These are phyloP conservation scores for Lepidocyrtoides sp. DNA, from an alignment of 2,888 invertebrate genomes.

Conservation along the genomic window DNA sequence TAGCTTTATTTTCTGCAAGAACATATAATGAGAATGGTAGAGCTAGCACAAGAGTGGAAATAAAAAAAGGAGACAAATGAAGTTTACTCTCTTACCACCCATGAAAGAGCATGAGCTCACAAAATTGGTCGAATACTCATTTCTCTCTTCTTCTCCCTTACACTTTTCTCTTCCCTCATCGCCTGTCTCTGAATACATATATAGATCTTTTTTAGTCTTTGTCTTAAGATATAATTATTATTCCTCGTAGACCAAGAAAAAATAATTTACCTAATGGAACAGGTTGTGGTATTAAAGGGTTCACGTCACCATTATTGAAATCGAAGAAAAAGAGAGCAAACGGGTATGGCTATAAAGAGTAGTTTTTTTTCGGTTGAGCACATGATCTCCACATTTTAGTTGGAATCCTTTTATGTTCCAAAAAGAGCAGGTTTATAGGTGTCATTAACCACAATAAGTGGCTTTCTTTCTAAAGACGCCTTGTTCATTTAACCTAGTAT, in stretches of 20 bases:
- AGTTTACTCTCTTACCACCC: constrained; percentile 61
- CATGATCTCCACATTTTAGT: background rate
- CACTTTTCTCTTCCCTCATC: background rate
- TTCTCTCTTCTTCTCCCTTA: constrained; percentile 14
- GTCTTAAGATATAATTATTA: constrained; percentile 67
- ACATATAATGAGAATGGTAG: constrained; percentile 45
- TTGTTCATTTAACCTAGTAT: constrained; percentile 28
- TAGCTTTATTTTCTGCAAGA: constrained; percentile 17
- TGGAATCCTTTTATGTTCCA: constrained; percentile 24
- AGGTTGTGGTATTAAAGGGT: constrained; percentile 53
- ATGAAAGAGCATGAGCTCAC: constrained; percentile 35
- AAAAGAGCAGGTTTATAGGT: constrained; percentile 42
- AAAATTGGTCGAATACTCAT: constrained; percentile 46
- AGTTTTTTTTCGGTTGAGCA: background rate
- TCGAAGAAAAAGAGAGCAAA: constrained; percentile 24
- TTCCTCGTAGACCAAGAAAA: constrained; percentile 62
- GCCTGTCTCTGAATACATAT: background rate
- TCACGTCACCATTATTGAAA: constrained; percentile 32
- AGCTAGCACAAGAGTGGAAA: constrained; percentile 20
- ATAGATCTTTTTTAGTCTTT: constrained; percentile 36
- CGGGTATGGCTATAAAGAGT: background rate
- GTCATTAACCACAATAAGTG: constrained; percentile 65
- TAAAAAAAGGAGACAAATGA: constrained; percentile 69
- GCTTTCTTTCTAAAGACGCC: constrained; percentile 36
- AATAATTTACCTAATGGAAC: constrained; percentile 75